Conservation (phyloP, 2,888 invertebrate species). For the Campoplex capitator region DNA sequence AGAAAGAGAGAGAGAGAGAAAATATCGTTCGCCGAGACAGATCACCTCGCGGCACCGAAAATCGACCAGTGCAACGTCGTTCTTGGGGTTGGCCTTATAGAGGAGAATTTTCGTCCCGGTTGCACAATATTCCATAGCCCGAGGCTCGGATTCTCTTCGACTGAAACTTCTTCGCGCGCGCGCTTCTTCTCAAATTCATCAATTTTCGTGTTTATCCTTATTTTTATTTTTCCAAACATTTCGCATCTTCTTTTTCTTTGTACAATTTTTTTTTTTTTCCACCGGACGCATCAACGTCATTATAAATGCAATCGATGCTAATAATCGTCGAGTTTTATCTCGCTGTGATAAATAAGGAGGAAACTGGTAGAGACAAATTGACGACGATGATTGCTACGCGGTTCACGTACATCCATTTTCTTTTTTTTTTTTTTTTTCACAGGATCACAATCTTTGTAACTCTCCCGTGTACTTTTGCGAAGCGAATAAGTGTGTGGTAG, state of each 20-base stretch:
- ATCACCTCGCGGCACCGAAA: conserved; percentile 57
- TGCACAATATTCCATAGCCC: conserved; percentile 43
- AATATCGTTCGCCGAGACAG: conserved; percentile 33
- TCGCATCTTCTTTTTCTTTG: neutral
- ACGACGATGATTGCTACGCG: no score
- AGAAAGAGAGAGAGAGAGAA: neutral
- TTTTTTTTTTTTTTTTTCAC: neutral
- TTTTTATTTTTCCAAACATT: conserved; percentile 15
- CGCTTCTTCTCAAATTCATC: conserved; percentile 48
- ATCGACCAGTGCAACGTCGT: conserved; percentile 28
- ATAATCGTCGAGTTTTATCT: conserved; percentile 9
- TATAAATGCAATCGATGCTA: conserved; percentile 60
- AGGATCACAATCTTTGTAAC: neutral
- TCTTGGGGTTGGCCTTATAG: conserved; percentile 42
- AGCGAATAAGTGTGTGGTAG: neutral
- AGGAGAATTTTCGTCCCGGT: conserved; percentile 43
- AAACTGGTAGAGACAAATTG: neutral
- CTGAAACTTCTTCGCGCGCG: conserved; percentile 52
- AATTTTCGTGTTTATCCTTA: conserved; percentile 28
- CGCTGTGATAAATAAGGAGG: neutral
- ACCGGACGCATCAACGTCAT: conserved; percentile 32
- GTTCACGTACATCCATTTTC: neutral
- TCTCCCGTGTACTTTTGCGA: neutral
- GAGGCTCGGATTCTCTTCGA: conserved; percentile 21
- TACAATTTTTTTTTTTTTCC: neutral